Conservation (phyloP, 2,888 invertebrate genomes). For the Biston betularia region DNA sequence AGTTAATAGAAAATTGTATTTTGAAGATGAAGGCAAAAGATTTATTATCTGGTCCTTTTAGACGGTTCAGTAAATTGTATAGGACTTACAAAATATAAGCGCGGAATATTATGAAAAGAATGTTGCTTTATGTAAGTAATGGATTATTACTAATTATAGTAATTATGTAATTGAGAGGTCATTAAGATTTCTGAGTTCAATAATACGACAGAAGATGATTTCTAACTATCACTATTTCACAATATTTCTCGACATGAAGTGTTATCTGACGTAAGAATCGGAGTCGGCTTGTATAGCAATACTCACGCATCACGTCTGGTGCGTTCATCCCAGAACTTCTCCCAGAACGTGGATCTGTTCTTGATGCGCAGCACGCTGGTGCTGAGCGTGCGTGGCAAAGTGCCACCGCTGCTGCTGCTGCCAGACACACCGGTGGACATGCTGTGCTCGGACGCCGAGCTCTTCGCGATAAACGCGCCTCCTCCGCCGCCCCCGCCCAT, state of each 20-base stretch:
- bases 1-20: constrained; percentile 29
- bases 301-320: constrained; percentile 90
- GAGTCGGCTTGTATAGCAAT: neutral
- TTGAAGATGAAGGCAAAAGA: constrained; percentile 34
- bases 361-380: constrained; percentile 93
- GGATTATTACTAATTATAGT: neutral
- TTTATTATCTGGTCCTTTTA: constrained; percentile 37
- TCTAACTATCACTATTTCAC: neutral
- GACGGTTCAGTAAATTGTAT: constrained; percentile 15
- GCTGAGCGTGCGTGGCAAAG: constrained; percentile 90
- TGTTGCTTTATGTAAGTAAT: neutral
- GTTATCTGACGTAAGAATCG: neutral
- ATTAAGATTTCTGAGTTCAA: too few species aligned
- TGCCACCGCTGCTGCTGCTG: constrained; percentile 76
- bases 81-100: constrained; percentile 4
- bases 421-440: constrained; percentile 83
- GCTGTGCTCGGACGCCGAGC: constrained; percentile 82
- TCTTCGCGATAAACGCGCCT: constrained; percentile 73
- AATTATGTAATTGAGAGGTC: neutral
- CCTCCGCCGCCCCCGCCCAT: constrained; percentile 72
- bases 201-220: too few species aligned
- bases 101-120: constrained; percentile 1
- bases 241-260: neutral
- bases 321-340: constrained; percentile 92
- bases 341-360: constrained; percentile 93